Evolutionary conservation across 1,140 invertebrate species (phyloP), one percentile per base, ranked within the genome.

Genomic region (Whitmania pigra): DNA sequence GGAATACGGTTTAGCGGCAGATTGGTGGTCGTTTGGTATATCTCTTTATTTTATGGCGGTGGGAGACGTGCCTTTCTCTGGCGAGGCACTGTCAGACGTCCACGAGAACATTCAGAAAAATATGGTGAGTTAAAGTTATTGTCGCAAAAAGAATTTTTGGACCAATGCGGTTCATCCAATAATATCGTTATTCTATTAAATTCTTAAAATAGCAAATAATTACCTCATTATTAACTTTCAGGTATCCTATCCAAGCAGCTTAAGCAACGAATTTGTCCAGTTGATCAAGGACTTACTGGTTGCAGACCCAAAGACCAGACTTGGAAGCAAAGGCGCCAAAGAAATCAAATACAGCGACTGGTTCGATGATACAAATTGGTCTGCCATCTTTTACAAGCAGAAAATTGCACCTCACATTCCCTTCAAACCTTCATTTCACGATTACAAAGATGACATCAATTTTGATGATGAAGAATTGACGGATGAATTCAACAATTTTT

Each of bases 341-440:
- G 96, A 99, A 84, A 99, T 99, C 80, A 98, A 97, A 84, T 90
- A 91, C 77, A 94, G 98, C 85, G 96, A 94, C 82, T 99, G 95
- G 95, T 99, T 98, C 83, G 87, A 90, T 54, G 90, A 90, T 72
- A 97, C 93, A 75, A 94, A 99, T 84, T 99, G 96, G 96, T 98
- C 99, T 78, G 90, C 94, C 63, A 93, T 98, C 80, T 99, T 97
- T 86, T 94, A 98, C 83, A 96, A 93, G 86, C 95, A 94, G 15
- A 49, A 11, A 49, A 49, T 49, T 11, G 43, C 43, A 49, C 43
- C 43, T 11, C 9, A 49, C 43, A 49, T 49, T 17, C 43, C 43
- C 15, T 49, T 49, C 15, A 49, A 49, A 13, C 9, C 15, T 11
- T 49, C 43, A 17, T 49, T 49, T 49, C 43, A 49, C 2, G 43